A percentile compares a stretch with the other conserved stretches of the same genome.
Conservation (phyloP, 2,113 vertebrate species). For the Campylorhamphus procurvoides region DNA sequence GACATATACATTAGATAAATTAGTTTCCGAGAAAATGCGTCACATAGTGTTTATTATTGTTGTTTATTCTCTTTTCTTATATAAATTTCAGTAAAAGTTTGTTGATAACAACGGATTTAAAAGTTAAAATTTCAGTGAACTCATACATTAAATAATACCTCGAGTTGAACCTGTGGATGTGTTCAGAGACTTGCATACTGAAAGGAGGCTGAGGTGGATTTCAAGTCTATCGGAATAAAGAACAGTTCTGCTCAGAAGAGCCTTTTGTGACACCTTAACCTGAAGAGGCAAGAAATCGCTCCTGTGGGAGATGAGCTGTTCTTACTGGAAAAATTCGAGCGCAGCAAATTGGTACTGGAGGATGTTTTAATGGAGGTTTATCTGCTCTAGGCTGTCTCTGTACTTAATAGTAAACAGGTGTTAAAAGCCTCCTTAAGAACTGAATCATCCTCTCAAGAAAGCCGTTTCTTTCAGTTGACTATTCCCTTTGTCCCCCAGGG, state of each 20-base stretch:
- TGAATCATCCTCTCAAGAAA: not conserved
- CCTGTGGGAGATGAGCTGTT: not conserved
- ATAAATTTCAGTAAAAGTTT: not conserved
- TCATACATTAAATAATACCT: not conserved
- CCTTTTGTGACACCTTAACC: not conserved
- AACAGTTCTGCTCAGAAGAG: not conserved
- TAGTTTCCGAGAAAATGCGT: not conserved
- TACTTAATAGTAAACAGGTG: conserved; percentile 15
- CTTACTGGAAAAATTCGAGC: not conserved
- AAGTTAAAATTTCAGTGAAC: not conserved
- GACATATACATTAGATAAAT: not conserved
- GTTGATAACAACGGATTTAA: not conserved
- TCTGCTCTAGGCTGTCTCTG: not conserved
- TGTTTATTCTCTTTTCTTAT: not conserved
- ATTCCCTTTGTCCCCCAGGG: not conserved
- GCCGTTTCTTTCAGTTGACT: not conserved
- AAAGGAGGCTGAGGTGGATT: not conserved
- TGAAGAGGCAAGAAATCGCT: not conserved
- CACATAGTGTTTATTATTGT: not conserved
- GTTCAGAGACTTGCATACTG: not conserved
- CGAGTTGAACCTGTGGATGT: not conserved
- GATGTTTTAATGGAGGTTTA: not conserved
- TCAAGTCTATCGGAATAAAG: not conserved
- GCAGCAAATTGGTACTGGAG: not conserved
- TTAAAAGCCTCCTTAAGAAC: conserved; percentile 17